Evolutionary conservation across 2,888 invertebrate genomes (phyloP), one percentile per base, ranked within the genome.

Genomic region (Mantis religiosa): DNA sequence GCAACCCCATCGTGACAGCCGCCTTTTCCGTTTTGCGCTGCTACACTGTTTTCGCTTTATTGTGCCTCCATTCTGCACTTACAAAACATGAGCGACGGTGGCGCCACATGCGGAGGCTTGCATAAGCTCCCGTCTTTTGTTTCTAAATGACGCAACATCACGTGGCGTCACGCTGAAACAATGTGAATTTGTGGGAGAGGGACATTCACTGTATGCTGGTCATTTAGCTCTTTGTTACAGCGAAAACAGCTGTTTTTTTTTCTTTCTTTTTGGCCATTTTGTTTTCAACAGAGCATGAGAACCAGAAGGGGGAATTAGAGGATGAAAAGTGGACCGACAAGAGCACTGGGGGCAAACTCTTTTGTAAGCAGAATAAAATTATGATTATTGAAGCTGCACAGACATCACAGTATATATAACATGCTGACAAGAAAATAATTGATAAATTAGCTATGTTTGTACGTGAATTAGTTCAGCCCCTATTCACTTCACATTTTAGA

Each of bases 131-230:
- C 85, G 41, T 87, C 87, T 82, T 87, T 87, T 87, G 87, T 87
- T 87, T 87, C 87, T 86, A 86, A 86, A 86, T 86, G 86, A 86
- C 86, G 86, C 15, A 71, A 86, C 86, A 86, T 85, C 30, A 85
- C 41, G 85, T 47, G 41, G 85, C 47, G 85, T 85, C 85, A 84
- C 84, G 28, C 14, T 84, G 84, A 47, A 85, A 85, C 85, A 85
- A 85, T 85, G 85, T 9, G 41, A 41, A 41, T 47, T 41, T 85
- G 85, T 41, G 85, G 85, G 85, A 47, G 47, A 41, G 27, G 25
- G 41, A 27, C 34, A 85, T 85, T 85, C 85, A 41, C 34, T 47
- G 47, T n/a, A 84, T 27, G 85, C 85, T 85, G 85, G 85, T 85
- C 85, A 85, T 85, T 85, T 85, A 85, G 85, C n/a, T 85, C 47